Evolutionary conservation across 2,888 invertebrate species (phyloP), one percentile per base, ranked within the genome.

Genomic region (Axea sp.): DNA sequence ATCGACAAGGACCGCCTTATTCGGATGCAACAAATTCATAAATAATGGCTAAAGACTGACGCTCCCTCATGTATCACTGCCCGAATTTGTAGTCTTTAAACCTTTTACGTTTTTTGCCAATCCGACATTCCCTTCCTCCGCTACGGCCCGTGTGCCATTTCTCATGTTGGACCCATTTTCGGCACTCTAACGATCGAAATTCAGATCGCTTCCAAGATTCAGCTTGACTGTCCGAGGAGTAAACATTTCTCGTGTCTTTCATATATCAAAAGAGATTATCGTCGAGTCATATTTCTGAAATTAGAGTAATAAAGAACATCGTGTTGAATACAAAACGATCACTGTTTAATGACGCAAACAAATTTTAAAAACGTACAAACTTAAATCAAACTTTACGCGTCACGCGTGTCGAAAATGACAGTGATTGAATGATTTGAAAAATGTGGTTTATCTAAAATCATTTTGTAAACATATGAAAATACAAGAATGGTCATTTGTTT

Each of bases 71-170:
- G 79, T 75, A 77, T 78, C 78, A 75, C 79, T 59, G 76, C 65
- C 77, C 80, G 81, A 83, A 86, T 86, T 86, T 85, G 84, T 85
- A 83, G 81, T 83, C 85, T 82, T 85, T 83, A 83, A 83, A 78
- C 83, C 83, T 83, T 85, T 86, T 84, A 83, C 81, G 81, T 83
- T 83, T 85, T 84, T 85, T 85, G 80, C 78, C 53, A 72, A 77
- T 72, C 68, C 72, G 59, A 57, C 45, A 28, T 11, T 41, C 60
- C 59, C 28, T 31, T 24, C 73, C 62, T 37, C 35, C 31, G 37
- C 37, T 35, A 19, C 17, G 5, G 26, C 49, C 37, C 24, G 22
- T 15, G 37, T 33, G 49, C 57, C 60, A 41, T 62, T 55, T 53
- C 57, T 67, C 64, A 47, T 53, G 35, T 22, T 55, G 37, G 45